Evolutionary conservation across 2,797 vertebrate genomes (phyloP), one percentile per base, ranked within the genome.

Genomic region (Darevskia mixta): DNA sequence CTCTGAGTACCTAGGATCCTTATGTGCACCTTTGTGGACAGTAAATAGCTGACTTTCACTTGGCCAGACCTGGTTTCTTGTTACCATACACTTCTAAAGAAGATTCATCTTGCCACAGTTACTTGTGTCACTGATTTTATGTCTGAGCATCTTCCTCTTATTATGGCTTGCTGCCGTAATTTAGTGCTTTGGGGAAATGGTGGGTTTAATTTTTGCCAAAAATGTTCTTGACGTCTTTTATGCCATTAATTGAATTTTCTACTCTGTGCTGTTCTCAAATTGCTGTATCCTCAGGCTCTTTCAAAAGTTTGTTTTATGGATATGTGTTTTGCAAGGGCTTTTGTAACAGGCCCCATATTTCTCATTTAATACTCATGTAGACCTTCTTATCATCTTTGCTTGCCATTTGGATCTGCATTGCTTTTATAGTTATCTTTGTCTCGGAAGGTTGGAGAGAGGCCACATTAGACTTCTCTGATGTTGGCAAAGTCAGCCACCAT

Each of bases 201-300:
- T 55, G 32, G 25, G 27, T 58, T 77, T 82, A 67, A 80, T 20
- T 81, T 85, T 79, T 89, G 29, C 43, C 58, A 32, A 76, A 83
- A 82, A 76, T 25, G 67, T 87, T 95, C 91, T 95, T 87, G 89
- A 49, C 67, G 18, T 79, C 71, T 88, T 61, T 82, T 71, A 88
- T 88, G 72, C 75, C 76, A 90, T 2, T 91, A 87, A 82, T 9
- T 27, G 82, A 82, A 49, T 82, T 85, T 88, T 29, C 84, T 88
- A 23, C 82, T 92, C 49, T 91, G 85, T 94, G n/a, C 15, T 23
- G 64, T 95, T 95, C 91, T 91, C 79, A 0, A 1, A 0, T 86
- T 61, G 38, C 7, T 92, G 1, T 87, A 9, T 92, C 35, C 87
- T 93, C 41, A 90, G 11, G 43, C 23, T 87, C 88, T 82, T 92